Base-by-base conservation (phyloP, 1,140 invertebrate genomes). In the Drepana arcuata region DNA sequence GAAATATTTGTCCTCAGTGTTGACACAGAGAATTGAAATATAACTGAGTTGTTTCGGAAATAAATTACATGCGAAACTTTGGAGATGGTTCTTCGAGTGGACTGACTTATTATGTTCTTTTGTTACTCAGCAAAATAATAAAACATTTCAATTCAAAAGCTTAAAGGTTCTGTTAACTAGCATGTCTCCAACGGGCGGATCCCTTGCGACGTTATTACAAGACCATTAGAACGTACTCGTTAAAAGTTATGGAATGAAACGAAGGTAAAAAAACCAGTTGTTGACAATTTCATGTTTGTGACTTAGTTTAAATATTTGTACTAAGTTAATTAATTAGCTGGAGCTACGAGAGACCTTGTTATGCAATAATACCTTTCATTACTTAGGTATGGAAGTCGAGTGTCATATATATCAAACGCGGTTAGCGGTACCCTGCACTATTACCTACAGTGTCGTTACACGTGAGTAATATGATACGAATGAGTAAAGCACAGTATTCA, bases 391-490 rank as follows among this genome's bases (percentile, higher is more conserved):
- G 44, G 25, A 33, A 41, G 41, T 47, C 21, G 14, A 28, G 31
- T 30, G 14, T 44, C 43, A 31, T 53, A 56, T 61, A 54, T 58
- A 56, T 52, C 47, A 50, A 48, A 50, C 27, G 25, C 25, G 30
- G 44, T 41, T 43, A 30, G 43, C 34, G 46, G 39, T 26, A 48
- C 40, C 33, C 44, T 42, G 30, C 27, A 41, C 36, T n/a, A n/a
- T n/a, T n/a, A n/a, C n/a, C n/a, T 24, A 21, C 26, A 45, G 35
- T 58, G 57, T 45, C 46, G 58, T 42, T 56, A 46, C 48, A 49
- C 49, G 48, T 56, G 47, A 49, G 46, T 65, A 58, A 61, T 72
- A 54, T 67, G 66, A 60, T 62, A 45, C 31, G 66, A 73, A 71
- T 71, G 62, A 53, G 65, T 65, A 64, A 59, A n/a, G n/a, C n/a